Percentiles rank a stretch among this genome's conserved stretches.
Evolutionary conservation across 2,888 invertebrate genomes (phyloP).

Genomic region (Diloba caeruleocephala): DNA sequence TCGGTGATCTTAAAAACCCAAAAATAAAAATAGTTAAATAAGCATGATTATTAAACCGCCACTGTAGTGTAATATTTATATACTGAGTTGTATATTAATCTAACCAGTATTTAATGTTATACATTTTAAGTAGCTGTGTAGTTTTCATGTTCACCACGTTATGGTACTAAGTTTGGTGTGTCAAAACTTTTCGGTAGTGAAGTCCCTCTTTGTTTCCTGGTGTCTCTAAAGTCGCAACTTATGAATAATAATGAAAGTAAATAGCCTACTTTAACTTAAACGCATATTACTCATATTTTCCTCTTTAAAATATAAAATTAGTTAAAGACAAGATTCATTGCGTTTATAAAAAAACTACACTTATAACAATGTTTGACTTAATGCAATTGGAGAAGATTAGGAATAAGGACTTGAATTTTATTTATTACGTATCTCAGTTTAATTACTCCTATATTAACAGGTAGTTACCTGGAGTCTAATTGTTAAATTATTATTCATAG

Average conservation of each 20-base stretch:
- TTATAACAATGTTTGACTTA: too few species aligned
- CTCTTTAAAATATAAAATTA: conserved; percentile 12
- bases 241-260: conserved; percentile 11
- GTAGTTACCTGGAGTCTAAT: too few species aligned
- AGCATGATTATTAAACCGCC: too few species aligned
- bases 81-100: neutral
- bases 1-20: too few species aligned
- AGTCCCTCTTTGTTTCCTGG: conserved; percentile 47
- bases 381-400: too few species aligned
- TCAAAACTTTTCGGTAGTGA: conserved; percentile 37
- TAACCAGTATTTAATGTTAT: neutral
- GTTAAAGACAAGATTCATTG: conserved; percentile 9
- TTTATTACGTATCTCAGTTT: too few species aligned
- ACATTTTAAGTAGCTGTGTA: neutral
- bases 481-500: too few species aligned
- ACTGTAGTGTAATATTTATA: neutral
- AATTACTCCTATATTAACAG: too few species aligned
- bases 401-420: too few species aligned
- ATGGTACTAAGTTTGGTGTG: conserved; percentile 11
- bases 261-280: neutral
- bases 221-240: conserved; percentile 16
- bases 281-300: neutral
- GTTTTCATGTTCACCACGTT: conserved; percentile 21
- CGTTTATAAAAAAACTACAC: too few species aligned
- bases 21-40: too few species aligned